These are phyloP conservation scores for Lutra lutra DNA, from an alignment of 2,797 vertebrate genomes.

Conservation along the genomic window DNA sequence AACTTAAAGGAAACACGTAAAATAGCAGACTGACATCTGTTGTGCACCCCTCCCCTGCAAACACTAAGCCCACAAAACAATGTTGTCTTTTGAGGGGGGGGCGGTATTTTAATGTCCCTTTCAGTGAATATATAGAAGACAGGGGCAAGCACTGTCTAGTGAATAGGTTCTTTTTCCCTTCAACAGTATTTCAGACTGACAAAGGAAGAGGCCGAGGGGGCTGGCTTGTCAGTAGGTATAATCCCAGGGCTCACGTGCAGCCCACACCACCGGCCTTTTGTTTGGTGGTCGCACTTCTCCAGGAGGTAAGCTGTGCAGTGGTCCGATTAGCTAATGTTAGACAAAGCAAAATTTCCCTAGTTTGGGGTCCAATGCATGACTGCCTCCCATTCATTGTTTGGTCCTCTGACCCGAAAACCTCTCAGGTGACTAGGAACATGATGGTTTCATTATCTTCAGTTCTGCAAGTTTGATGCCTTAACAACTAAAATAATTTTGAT, in stretches of 20 bases:
- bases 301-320: conserved; percentile 68
- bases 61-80: conserved; percentile 48
- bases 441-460: not conserved
- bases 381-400: not conserved
- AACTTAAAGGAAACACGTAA: conserved; percentile 56
- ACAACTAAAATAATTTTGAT: not conserved
- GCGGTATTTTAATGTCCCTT: conserved; percentile 36
- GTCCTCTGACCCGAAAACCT: not conserved
- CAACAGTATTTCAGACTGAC: conserved; percentile 62
- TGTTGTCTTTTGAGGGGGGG: not conserved
- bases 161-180: conserved; percentile 76
- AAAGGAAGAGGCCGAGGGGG: conserved; percentile 61
- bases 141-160: conserved; percentile 66
- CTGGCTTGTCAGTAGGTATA: conserved; percentile 64
- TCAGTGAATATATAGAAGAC: conserved; percentile 20
- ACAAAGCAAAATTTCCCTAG: not conserved
- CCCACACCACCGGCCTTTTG: conserved; percentile 81
- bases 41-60: not conserved
- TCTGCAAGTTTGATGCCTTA: not conserved
- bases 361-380: not conserved
- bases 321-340: conserved; percentile 51
- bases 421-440: not conserved
- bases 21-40: conserved; percentile 79
- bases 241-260: conserved; percentile 57
- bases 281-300: conserved; percentile 79